Evolutionary conservation across 2,113 vertebrate species (phyloP).

Genomic region (Gallinago undulata): DNA sequence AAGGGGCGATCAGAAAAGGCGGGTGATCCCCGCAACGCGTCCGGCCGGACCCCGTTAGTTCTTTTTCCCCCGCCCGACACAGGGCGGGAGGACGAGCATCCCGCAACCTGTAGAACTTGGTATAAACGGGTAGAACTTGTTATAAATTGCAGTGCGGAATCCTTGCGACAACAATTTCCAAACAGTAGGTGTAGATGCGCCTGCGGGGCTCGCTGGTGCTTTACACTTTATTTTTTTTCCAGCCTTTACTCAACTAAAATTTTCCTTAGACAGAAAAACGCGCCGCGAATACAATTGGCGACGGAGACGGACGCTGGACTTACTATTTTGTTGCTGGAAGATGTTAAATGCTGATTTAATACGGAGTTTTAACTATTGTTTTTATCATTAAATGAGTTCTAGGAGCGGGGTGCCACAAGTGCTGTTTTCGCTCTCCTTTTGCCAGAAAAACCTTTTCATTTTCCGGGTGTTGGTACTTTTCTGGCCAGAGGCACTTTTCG

Average conservation of each 20-base stretch:
- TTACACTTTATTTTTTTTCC: not conserved
- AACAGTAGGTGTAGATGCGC: accelerated
- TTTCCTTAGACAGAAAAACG: not conserved
- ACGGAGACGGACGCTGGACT: accelerated
- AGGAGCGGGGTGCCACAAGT: not conserved
- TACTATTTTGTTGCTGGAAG: not conserved
- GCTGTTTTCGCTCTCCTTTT: not conserved
- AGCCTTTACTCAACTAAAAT: not conserved
- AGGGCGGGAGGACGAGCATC: not conserved
- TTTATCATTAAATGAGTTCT: not conserved
- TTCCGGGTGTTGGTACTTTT: not conserved
- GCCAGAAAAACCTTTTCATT: not conserved
- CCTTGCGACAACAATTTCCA: not conserved
- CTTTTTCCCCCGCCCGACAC: not conserved
- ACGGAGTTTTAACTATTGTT: not conserved
- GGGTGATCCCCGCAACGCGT: accelerated
- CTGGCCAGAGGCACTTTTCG: not conserved
- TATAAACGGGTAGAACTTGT: not conserved
- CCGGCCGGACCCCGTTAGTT: accelerated
- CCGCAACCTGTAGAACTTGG: not conserved
- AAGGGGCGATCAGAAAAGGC: accelerated
- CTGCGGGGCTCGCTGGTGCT: accelerated
- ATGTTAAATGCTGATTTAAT: not conserved
- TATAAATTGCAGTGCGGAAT: accelerated
- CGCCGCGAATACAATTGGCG: accelerated